Percentiles rank a stretch among this genome's conserved stretches.
Conservation (phyloP, 2,888 invertebrate genomes). For the Chironomus riparius region DNA sequence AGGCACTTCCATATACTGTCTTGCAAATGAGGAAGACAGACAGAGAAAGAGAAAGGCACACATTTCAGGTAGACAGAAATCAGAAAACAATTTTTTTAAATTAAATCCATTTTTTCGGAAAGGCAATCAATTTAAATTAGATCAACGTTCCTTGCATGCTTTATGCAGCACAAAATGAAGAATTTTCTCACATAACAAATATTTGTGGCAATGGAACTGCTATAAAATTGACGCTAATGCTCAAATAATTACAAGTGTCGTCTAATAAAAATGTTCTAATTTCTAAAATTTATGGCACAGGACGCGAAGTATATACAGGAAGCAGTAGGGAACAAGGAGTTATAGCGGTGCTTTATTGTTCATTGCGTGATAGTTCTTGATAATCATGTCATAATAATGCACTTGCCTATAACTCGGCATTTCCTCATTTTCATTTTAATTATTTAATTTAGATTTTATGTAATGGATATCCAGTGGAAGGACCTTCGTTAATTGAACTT, state of each 20-base stretch:
- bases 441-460: slow-evolving; percentile 5
- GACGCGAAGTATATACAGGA: background rate
- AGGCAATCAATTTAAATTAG: background rate
- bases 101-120: background rate
- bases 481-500: background rate
- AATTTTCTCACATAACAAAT: background rate
- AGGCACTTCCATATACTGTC: background rate
- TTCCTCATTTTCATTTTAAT: background rate
- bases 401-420: background rate
- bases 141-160: background rate
- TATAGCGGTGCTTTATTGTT: background rate
- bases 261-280: background rate
- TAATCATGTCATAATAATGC: slow-evolving; percentile 6
- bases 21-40: background rate
- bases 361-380: background rate
- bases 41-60: background rate
- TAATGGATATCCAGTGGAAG: background rate
- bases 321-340: background rate
- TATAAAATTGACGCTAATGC: background rate
- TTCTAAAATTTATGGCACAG: background rate
- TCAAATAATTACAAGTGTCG: background rate
- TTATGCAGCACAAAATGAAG: too few species aligned
- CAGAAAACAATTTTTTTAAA: background rate
- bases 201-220: background rate
- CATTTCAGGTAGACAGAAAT: background rate